Evolutionary conservation across 2,113 vertebrate species (phyloP).

Genomic region (Climacteris rufus): DNA sequence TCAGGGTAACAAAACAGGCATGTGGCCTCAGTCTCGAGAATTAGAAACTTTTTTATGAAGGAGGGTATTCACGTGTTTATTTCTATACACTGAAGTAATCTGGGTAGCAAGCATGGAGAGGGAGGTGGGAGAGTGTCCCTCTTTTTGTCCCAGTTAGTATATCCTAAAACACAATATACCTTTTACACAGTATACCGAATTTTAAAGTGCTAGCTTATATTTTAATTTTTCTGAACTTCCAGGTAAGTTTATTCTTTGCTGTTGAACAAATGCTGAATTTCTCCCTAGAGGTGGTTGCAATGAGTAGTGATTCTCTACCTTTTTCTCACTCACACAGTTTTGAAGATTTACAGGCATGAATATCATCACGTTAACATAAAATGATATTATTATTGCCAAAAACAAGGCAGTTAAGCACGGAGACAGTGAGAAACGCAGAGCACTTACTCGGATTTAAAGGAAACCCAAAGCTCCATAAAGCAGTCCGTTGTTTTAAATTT

Average conservation of each 20-base stretch:
- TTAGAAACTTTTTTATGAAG: not conserved
- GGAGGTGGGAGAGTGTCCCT: not conserved
- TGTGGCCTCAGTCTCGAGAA: not conserved
- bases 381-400: slow-evolving; percentile 35
- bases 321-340: slow-evolving; percentile 19
- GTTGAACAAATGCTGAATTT: slow-evolving; percentile 47
- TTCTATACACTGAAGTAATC: not conserved
- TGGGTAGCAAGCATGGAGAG: not conserved
- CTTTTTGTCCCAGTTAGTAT: not conserved
- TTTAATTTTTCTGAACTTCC: slow-evolving; percentile 43
- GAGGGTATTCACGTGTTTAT: not conserved
- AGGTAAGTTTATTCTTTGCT: slow-evolving; percentile 48
- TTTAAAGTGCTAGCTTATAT: slow-evolving; percentile 2
- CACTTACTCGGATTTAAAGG: not conserved
- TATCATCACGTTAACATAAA: slow-evolving; percentile 39
- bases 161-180: not conserved
- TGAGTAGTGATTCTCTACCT: not conserved
- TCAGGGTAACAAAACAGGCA: not conserved
- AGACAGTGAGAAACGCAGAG: not conserved
- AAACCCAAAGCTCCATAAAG: not conserved
- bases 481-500: not conserved
- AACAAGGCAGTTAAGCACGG: slow-evolving; percentile 14
- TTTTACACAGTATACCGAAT: not conserved
- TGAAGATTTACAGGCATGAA: slow-evolving; percentile 51
- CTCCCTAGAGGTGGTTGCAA: slow-evolving; percentile 33